Evolutionary conservation across 2,113 vertebrate species (phyloP).

Genomic region (Cavia porcellus): DNA sequence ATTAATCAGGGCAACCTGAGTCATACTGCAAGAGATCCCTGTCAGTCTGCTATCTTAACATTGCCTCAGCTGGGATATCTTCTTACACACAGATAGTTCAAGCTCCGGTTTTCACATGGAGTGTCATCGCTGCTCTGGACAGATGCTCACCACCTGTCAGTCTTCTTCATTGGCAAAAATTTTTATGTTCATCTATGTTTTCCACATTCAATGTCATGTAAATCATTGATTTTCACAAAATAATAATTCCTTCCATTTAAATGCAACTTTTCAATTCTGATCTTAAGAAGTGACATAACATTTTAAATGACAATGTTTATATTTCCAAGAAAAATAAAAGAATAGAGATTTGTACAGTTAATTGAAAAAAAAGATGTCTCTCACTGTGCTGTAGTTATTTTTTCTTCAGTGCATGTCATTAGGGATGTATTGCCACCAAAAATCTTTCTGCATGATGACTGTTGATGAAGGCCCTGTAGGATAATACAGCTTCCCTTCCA

Average conservation of each 20-base stretch:
- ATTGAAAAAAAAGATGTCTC: not conserved
- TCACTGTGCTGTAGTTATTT: not conserved
- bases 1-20: accelerated
- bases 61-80: not conserved
- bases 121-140: not conserved
- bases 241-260: not conserved
- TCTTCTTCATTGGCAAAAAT: not conserved
- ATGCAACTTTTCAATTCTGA: not conserved
- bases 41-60: not conserved
- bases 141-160: not conserved
- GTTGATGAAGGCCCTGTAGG: not conserved
- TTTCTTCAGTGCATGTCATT: not conserved
- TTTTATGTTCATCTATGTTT: not conserved
- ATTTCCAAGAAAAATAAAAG: not conserved
- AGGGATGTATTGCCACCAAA: not conserved
- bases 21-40: not conserved
- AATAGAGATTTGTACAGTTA: not conserved
- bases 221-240: not conserved
- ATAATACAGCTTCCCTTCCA: not conserved
- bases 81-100: not conserved
- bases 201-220: not conserved
- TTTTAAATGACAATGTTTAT: not conserved
- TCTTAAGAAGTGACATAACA: not conserved
- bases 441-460: not conserved
- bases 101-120: not conserved